Percentiles rank a stretch among this genome's conserved stretches.
These are phyloP conservation scores for Cantharis flavilabris DNA, from an alignment of 2,888 invertebrate species.

Conservation along the genomic window DNA sequence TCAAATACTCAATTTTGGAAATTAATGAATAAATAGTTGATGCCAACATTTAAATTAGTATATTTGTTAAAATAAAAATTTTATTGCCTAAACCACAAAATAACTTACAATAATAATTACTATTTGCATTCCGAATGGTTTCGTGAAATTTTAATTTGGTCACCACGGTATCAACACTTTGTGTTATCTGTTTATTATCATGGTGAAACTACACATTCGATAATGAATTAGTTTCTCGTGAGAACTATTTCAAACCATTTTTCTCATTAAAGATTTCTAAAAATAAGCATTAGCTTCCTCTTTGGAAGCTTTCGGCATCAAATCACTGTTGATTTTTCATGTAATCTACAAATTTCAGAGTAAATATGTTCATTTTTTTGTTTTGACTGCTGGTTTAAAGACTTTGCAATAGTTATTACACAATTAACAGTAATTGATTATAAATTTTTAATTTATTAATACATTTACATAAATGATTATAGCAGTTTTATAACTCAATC, in stretches of 20 bases:
- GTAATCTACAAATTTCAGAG: background rate
- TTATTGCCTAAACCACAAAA: background rate
- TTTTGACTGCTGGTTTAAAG: background rate
- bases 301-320: background rate
- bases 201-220: constrained; percentile 8
- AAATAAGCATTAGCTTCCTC: background rate
- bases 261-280: background rate
- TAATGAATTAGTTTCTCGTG: constrained; percentile 4
- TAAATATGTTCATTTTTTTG: background rate
- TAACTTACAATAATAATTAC: background rate
- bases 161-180: background rate
- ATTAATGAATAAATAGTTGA: background rate
- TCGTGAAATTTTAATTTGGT: background rate
- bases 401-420: background rate
- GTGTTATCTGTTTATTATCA: constrained; percentile 12
- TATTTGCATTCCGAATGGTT: background rate
- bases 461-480: background rate
- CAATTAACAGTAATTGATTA: background rate
- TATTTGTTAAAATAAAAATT: background rate
- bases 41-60: background rate
- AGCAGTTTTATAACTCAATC: background rate
- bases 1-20: background rate
- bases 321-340: background rate
- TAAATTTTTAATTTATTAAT: background rate
- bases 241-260: background rate